Evolutionary conservation across 2,113 vertebrate genomes (phyloP).

Genomic region (Rhabdornis inornatus): DNA sequence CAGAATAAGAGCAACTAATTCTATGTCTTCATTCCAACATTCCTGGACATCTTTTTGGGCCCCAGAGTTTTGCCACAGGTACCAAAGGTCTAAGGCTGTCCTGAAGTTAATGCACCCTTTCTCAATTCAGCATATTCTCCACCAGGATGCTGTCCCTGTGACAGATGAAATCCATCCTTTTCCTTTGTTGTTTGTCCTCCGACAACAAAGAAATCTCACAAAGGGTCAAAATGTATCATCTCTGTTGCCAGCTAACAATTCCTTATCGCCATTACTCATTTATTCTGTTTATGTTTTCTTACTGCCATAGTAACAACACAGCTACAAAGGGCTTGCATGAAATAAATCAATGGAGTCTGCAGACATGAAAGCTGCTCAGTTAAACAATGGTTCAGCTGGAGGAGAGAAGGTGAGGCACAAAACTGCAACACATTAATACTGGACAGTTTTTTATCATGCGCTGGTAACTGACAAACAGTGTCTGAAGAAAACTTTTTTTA

Average conservation of each 20-base stretch:
- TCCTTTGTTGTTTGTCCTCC: not conserved
- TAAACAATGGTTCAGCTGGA: not conserved
- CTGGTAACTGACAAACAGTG: not conserved
- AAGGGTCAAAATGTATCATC: slow-evolving; percentile 20
- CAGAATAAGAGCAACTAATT: not conserved
- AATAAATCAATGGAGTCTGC: slow-evolving; percentile 53
- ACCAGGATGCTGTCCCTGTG: not conserved
- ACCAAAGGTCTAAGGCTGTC: not conserved
- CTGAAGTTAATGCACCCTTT: not conserved
- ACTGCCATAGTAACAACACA: slow-evolving; percentile 28
- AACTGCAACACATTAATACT: not conserved
- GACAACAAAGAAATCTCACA: slow-evolving; percentile 15
- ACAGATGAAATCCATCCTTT: slow-evolving; percentile 17
- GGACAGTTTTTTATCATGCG: not conserved
- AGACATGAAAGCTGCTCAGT: not conserved
- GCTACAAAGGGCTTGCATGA: slow-evolving; percentile 32
- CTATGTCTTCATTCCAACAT: not conserved
- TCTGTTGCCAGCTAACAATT: slow-evolving; percentile 50
- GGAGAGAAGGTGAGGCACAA: not conserved
- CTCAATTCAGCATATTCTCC: not conserved
- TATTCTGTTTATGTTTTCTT: slow-evolving; percentile 54
- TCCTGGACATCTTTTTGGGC: not conserved
- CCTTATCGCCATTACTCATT: slow-evolving; percentile 51
- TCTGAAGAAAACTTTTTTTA: not conserved
- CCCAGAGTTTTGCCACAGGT: not conserved